These are phyloP conservation scores for Venturia canescens DNA, from an alignment of 1,140 invertebrate species.

Conservation along the genomic window DNA sequence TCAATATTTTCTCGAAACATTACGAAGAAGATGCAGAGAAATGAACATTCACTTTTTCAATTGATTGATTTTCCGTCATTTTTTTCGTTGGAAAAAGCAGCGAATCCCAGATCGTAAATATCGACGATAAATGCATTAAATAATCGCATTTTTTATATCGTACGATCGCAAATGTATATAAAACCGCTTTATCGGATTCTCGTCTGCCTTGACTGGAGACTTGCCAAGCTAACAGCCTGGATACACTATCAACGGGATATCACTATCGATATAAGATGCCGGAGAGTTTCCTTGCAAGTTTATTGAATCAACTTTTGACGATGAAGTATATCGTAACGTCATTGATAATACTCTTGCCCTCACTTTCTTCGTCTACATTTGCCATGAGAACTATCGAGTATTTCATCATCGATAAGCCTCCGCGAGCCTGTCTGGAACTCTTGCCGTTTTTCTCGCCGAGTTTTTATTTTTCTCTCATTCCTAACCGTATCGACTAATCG, in stretches of 20 bases:
- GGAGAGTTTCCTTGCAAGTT: slow-evolving; percentile 9
- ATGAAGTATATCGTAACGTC: slow-evolving; percentile 25
- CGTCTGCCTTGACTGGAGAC: slow-evolving; percentile 13
- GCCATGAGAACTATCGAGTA: slow-evolving; percentile 1
- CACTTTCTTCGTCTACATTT: slow-evolving; percentile 19
- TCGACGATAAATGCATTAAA: not conserved
- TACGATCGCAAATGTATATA: slow-evolving; percentile 9
- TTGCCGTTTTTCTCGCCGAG: not conserved
- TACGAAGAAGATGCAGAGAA: not conserved
- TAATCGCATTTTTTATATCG: not conserved
- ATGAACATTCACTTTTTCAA: not conserved
- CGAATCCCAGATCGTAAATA: not conserved
- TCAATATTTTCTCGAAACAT: not conserved
- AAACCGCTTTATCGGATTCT: slow-evolving; percentile 18
- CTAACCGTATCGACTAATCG: not conserved
- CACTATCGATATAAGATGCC: slow-evolving; percentile 19
- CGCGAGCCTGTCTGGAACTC: not conserved
- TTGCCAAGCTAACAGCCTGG: slow-evolving; percentile 24
- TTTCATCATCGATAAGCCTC: not conserved
- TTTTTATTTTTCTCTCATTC: not conserved
- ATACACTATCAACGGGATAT: slow-evolving; percentile 20
- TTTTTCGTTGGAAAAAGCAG: not conserved
- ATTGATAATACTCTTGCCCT: slow-evolving; percentile 21
- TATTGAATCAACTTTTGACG: slow-evolving; percentile 27
- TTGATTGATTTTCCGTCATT: not conserved